These are phyloP conservation scores for Fulica atra DNA, from an alignment of 2,113 vertebrate species.

Conservation along the genomic window DNA sequence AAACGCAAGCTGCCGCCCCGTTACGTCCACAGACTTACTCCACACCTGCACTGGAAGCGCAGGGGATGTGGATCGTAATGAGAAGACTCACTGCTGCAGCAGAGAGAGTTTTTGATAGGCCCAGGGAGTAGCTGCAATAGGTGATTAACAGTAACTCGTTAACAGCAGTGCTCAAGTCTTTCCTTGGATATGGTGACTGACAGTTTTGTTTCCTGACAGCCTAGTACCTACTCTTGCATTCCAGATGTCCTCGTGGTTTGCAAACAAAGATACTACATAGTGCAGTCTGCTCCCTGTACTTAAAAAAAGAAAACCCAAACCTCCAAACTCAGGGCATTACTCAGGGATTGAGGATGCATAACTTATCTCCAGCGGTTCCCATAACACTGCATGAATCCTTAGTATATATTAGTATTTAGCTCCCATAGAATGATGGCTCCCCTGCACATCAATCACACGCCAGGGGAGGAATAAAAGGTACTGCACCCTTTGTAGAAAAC, in stretches of 20 bases:
- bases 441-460: background rate
- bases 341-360: background rate
- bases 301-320: background rate
- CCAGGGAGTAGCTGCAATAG: background rate
- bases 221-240: background rate
- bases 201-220: background rate
- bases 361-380: background rate
- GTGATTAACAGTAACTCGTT: no score
- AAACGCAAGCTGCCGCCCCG: background rate
- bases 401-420: background rate
- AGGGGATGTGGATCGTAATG: background rate
- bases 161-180: background rate
- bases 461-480: background rate
- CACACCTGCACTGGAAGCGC: rapidly evolving
- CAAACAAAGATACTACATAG: background rate
- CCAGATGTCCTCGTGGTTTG: background rate
- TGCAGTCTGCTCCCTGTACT: background rate
- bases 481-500: background rate
- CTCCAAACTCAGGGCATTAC: background rate
- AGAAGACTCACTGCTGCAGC: background rate
- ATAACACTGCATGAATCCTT: background rate
- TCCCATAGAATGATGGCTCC: background rate
- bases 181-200: background rate
- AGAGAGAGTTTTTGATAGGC: background rate
- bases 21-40: background rate